phyloP scores from a whole-genome alignment of 2,113 vertebrate genomes.

The Nycticebus coucang region DNA sequence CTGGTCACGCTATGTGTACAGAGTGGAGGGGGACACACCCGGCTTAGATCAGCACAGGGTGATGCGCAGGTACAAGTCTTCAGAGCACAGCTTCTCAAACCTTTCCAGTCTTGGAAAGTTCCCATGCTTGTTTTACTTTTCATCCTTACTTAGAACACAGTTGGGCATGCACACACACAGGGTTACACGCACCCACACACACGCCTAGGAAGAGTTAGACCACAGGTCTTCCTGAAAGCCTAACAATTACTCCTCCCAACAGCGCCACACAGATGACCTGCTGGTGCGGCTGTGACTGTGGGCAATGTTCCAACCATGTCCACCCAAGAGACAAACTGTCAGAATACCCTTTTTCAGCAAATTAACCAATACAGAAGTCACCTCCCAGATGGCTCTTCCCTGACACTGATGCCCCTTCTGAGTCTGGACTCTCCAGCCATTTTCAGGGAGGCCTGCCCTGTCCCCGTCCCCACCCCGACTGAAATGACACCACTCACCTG shows the following conservation, averaged over 20 bases:
- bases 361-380: neutral
- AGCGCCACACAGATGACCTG: neutral
- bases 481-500: neutral
- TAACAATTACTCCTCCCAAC: neutral
- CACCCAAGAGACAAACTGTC: neutral
- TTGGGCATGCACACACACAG: no score
- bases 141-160: neutral
- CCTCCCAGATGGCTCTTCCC: neutral
- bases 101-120: neutral
- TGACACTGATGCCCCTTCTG: fast-evolving
- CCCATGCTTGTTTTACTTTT: neutral
- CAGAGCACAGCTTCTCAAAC: neutral
- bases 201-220: neutral
- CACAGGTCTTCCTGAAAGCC: neutral
- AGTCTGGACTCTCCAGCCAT: neutral
- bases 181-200: no score
- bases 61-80: neutral
- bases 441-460: neutral
- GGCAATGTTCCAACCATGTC: neutral
- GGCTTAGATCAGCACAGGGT: neutral
- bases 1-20: no score
- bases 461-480: fast-evolving
- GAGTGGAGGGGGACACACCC: fast-evolving
- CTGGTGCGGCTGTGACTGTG: neutral
- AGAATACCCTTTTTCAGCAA: neutral